Evolutionary conservation across 2,797 vertebrate genomes (phyloP), one percentile per base, ranked within the genome.

Genomic region (Anguilla marmorata): DNA sequence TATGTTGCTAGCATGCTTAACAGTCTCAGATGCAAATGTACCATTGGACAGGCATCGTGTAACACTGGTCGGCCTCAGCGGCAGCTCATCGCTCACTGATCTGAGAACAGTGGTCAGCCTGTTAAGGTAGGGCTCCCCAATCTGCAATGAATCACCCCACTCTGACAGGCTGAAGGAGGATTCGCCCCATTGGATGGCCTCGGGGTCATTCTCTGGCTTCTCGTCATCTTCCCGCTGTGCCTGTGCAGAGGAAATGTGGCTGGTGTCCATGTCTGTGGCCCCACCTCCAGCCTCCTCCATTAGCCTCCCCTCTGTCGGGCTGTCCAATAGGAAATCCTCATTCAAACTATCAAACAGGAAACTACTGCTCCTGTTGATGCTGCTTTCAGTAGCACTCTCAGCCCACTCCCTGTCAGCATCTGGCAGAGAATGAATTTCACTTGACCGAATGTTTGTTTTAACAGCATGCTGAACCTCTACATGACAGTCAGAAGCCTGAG

Each of bases 331-430:
- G 88, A 95, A 94, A 89, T 94, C 95, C 88, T 97, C 96, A 89
- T 93, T 95, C 87, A 98, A 96, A 93, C 98, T 98, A 90, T 99
- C 97, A 88, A 99, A 99, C 24, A 99, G 93, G 91, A 99, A 97
- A 93, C 95, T 96, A 86, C 96, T 96, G 91, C 98, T 99, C 90
- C 96, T 93, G 93, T 99, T 97, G 24, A 96, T 92, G 90, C 96
- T 97, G 66, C 90, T 94, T 91, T 96, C 95, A 0, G 82, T 80
- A 88, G 85, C 76, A 33, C 14, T 54, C 82, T 94, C 92, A n/a
- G 87, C 88, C 7, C 88, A 54, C 12, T 72, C 88, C 9, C 87
- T 89, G 89, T 91, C 72, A 24, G 52, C 66, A 48, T 82, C 66
- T 85, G 69, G 5, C 9, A 14, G 74, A 21, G 52, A 86, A 54